These are phyloP conservation scores for Festucalex cinctus DNA, from an alignment of 2,113 vertebrate genomes.

Conservation along the genomic window DNA sequence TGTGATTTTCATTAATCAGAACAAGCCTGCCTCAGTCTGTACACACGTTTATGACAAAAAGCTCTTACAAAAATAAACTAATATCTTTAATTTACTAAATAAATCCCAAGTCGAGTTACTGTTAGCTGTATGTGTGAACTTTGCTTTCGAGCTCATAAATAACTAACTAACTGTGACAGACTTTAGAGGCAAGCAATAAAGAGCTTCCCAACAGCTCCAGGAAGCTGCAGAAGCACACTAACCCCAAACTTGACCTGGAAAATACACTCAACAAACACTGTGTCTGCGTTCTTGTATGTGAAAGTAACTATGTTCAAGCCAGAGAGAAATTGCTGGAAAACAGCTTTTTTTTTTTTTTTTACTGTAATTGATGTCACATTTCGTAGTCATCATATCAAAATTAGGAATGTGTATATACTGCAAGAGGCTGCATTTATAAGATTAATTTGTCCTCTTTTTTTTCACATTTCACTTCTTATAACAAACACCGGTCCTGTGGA, in stretches of 20 bases:
- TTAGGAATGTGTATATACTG: no score
- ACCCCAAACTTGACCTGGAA: conserved; percentile 34
- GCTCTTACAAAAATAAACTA: not conserved
- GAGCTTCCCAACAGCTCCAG: conserved; percentile 60
- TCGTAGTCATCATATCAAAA: no score
- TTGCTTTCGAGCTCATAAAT: conserved; percentile 52
- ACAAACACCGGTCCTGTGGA: no score
- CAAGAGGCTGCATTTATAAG: no score
- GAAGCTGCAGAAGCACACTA: conserved; percentile 52
- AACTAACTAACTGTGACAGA: conserved; percentile 43
- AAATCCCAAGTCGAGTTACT: not conserved
- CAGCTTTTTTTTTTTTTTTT: no score
- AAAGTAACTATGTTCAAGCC: conserved; percentile 53
- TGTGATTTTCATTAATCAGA: no score
- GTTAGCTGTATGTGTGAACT: conserved; percentile 27
- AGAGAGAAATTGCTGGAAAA: not conserved
- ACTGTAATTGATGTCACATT: no score
- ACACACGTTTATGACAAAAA: not conserved
- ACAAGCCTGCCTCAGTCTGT: not conserved
- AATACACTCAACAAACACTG: conserved; percentile 2
- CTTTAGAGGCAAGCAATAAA: conserved; percentile 37
- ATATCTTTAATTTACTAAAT: not conserved
- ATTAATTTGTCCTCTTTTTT: no score
- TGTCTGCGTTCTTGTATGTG: conserved; percentile 19
- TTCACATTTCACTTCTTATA: no score